phyloP scores from a whole-genome alignment of 2,888 invertebrate genomes.

The Phytoseiulus persimilis region DNA sequence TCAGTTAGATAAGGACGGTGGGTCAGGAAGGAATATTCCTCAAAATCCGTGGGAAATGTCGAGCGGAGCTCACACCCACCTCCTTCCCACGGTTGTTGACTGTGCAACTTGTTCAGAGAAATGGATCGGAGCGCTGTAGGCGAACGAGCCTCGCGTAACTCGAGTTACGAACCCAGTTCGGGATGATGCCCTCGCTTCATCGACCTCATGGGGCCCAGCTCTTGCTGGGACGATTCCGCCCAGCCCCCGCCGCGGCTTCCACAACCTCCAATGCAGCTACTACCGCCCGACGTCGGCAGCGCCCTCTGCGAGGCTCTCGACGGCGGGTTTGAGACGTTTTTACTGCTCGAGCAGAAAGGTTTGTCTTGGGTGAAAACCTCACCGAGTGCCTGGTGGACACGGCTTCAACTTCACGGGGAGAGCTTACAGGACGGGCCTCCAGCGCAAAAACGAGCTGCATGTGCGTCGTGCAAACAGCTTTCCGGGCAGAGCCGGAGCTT shows the following conservation, averaged over 20 bases:
- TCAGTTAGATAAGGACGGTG: neutral
- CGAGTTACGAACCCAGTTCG: neutral
- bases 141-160: neutral
- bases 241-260: neutral
- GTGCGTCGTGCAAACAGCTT: neutral
- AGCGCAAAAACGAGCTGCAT: too few species aligned
- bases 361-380: neutral
- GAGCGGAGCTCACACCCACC: neutral
- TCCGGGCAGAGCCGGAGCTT: neutral
- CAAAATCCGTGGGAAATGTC: neutral
- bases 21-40: neutral
- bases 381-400: neutral
- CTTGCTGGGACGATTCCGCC: neutral
- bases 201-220: neutral
- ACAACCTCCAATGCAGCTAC: neutral
- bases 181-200: neutral
- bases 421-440: neutral
- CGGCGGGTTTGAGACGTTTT: neutral
- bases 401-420: neutral
- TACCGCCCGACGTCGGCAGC: neutral
- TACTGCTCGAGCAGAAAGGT: neutral
- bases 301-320: neutral
- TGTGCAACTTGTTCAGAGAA: neutral
- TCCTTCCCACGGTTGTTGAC: neutral
- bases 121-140: neutral